Base-by-base conservation (phyloP, 2,113 vertebrate species). In the Takifugu bimaculatus region DNA sequence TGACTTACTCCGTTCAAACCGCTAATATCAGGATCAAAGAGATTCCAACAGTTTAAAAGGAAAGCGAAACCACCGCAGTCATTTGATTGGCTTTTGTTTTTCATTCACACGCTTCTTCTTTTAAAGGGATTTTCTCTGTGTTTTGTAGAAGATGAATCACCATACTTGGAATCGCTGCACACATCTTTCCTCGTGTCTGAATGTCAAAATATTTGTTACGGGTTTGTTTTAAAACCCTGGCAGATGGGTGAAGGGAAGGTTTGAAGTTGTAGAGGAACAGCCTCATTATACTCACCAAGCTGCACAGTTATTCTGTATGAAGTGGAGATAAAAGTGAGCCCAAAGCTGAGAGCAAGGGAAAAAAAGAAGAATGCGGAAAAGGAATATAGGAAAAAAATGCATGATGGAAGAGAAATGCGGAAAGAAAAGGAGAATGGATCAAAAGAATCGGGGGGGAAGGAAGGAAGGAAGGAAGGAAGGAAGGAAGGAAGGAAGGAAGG, bases 191-290 rank as follows among this genome's bases (percentile, higher is more conserved):
- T 70, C 68, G 75, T 75, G 80, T 89, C 79, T 85, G 79, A 82
- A 80, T 85, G 88, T 90, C 84, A 90, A 88, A 91, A 91, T 89
- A 88, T 92, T 91, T 90, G 87, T 89, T 85, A 82, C 78, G 68
- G 77, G 77, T 85, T 86, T 86, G 87, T 90, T 89, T 88, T 78
- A 88, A 78, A 85, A 80, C 78, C 72, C 68, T 71, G 80, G 75
- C 61, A 82, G 87, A 81, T 60, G 59, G 74, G 82, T 71, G 68
- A 77, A 78, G 78, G 76, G 73, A 85, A 72, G 82, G 84, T 87
- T 90, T 89, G 79, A 91, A 87, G 88, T 85, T 83, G 83, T 80
- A 82, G 82, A 87, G 87, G 88, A 91, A 89, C 82, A 88, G 88
- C 82, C 89, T 91, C 90, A 91, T 92, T 91, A 91, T 89, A 84